A percentile compares a stretch with the other conserved stretches of the same genome.
These are phyloP conservation scores for Thomomys bottae DNA, from an alignment of 2,113 vertebrate species.

Conservation along the genomic window DNA sequence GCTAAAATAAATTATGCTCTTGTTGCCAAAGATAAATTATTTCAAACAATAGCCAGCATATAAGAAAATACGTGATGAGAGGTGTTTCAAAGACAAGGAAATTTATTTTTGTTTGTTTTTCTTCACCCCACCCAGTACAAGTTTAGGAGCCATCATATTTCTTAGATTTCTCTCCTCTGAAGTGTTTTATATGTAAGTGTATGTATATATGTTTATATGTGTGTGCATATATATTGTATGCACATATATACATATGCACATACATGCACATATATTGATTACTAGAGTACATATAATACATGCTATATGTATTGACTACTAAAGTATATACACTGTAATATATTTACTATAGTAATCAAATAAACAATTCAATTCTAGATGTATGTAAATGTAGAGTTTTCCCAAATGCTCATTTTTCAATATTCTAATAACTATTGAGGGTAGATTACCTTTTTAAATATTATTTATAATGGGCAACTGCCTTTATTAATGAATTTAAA, in stretches of 20 bases:
- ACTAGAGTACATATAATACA: too few species aligned
- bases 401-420: background rate
- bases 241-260: too few species aligned
- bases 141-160: constrained; percentile 52
- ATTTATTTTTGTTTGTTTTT: constrained; percentile 56
- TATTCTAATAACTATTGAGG: background rate
- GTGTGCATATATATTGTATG: too few species aligned
- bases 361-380: constrained; percentile 45
- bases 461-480: background rate
- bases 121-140: background rate
- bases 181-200: background rate
- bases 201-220: too few species aligned
- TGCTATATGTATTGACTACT: too few species aligned
- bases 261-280: too few species aligned
- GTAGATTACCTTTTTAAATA: background rate
- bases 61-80: constrained; percentile 6
- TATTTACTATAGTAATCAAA: background rate
- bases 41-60: background rate
- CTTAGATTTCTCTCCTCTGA: constrained; percentile 37
- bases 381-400: background rate
- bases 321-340: too few species aligned
- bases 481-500: background rate
- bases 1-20: constrained; percentile 16
- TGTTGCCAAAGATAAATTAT: constrained; percentile 46
- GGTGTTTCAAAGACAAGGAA: constrained; percentile 42